phyloP scores from a whole-genome alignment of 2,797 vertebrate genomes.

The Myoxocephalus aenaeus region DNA sequence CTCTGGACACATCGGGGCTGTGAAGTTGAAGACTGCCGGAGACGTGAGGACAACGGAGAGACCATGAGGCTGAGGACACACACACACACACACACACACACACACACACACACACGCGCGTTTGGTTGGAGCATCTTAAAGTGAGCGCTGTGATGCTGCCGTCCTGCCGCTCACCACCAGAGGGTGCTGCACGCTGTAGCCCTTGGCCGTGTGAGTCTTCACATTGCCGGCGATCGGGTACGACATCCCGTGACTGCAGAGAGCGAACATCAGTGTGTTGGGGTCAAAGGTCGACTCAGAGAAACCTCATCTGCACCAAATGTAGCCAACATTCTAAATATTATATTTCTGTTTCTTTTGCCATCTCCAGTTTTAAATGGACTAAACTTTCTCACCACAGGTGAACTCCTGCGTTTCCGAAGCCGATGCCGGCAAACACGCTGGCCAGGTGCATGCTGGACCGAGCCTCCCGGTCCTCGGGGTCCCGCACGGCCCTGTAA shows the following conservation, averaged over 20 bases:
- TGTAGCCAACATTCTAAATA: too few species aligned
- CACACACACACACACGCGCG: too few species aligned
- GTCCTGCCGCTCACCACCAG: constrained; percentile 88
- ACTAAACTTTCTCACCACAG: constrained; percentile 86
- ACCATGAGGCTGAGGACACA: constrained; percentile 89
- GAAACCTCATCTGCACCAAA: too few species aligned
- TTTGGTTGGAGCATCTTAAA: too few species aligned
- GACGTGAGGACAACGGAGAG: constrained; percentile 96
- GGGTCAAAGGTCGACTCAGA: too few species aligned
- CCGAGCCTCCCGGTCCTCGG: constrained; percentile 91
- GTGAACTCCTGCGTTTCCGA: constrained; percentile 97
- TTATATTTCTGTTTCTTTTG: too few species aligned
- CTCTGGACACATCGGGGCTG: constrained; percentile 90
- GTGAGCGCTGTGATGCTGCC: too few species aligned
- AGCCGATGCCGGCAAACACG: constrained; percentile 95
- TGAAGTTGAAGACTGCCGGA: constrained; percentile 95
- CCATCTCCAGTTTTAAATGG: too few species aligned
- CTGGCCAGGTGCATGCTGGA: constrained; percentile 96
- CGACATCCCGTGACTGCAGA: constrained; percentile 95
- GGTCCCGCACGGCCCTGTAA: constrained; percentile 88
- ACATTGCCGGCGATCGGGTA: constrained; percentile 97
- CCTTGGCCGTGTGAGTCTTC: constrained; percentile 92
- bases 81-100: background rate
- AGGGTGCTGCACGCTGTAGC: constrained; percentile 92
- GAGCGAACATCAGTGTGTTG: too few species aligned